Percentiles rank a stretch among this genome's conserved stretches.
These are phyloP conservation scores for Pomacea canaliculata DNA, from an alignment of 2,888 invertebrate species.

Conservation along the genomic window DNA sequence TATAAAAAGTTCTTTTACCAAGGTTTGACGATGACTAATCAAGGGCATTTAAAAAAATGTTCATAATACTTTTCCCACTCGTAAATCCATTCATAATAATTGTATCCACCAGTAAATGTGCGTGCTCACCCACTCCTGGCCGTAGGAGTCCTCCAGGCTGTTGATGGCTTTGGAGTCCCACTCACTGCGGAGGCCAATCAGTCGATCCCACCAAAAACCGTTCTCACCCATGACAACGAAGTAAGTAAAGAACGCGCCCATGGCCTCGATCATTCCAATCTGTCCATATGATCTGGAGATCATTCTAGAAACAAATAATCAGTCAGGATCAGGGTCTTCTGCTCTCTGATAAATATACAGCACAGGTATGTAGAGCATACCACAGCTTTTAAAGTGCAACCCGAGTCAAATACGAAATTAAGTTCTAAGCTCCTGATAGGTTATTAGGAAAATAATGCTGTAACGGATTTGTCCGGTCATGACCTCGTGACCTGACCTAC, in stretches of 20 bases:
- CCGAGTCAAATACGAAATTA: not conserved
- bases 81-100: no score
- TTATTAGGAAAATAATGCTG: no score
- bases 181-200: not conserved
- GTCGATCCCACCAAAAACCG: not conserved
- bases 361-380: no score
- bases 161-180: not conserved
- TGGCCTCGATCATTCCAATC: not conserved
- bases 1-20: no score
- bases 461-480: no score
- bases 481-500: slow-evolving; percentile 68
- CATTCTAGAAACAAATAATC: not conserved
- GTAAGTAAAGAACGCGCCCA: not conserved
- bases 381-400: not conserved
- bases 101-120: no score
- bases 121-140: not conserved
- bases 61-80: no score
- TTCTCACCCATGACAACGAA: not conserved
- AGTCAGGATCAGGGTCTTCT: no score
- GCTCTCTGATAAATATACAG: no score
- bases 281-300: not conserved
- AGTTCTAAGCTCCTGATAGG: not conserved
- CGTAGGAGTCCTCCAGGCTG: not conserved
- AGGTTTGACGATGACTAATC: no score
- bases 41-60: no score